Evolutionary conservation across 2,113 vertebrate genomes (phyloP).

Genomic region (Mystacornis crossleyi): DNA sequence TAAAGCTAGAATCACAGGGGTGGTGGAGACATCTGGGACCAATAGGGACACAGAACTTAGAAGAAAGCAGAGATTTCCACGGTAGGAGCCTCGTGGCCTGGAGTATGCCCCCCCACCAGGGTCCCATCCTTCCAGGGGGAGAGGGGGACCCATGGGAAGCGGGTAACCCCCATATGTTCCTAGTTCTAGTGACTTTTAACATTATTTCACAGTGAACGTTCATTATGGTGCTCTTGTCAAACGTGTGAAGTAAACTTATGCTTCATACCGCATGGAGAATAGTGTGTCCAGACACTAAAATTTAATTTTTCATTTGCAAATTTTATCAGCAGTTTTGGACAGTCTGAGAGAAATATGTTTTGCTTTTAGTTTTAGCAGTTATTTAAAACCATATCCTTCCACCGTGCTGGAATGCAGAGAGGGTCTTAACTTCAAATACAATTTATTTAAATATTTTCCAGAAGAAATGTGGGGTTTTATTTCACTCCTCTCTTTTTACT

Average conservation of each 20-base stretch:
- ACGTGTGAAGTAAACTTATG: not conserved
- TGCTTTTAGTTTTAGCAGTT: not conserved
- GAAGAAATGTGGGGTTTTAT: fast-evolving
- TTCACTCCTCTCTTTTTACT: not conserved
- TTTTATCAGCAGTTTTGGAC: not conserved
- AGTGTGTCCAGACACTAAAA: not conserved
- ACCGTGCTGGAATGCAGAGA: not conserved
- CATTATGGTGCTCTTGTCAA: constrained; percentile 7
- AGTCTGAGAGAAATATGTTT: not conserved
- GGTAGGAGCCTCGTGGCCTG: too few relatives aligned
- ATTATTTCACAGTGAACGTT: constrained; percentile 5
- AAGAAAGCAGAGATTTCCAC: too few relatives aligned
- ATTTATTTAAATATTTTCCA: not conserved
- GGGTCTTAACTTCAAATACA: not conserved
- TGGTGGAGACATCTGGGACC: too few relatives aligned
- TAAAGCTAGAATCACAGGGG: too few relatives aligned
- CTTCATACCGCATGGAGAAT: not conserved
- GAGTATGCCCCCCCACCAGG: too few relatives aligned
- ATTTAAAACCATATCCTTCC: not conserved
- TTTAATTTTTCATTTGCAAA: not conserved
- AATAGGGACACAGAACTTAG: too few relatives aligned
- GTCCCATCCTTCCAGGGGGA: too few relatives aligned
- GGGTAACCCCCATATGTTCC: too few relatives aligned
- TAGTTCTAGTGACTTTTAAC: not conserved
- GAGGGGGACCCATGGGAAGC: too few relatives aligned